Conservation (phyloP, 2,797 vertebrate species). For the Darevskia nairensis region DNA sequence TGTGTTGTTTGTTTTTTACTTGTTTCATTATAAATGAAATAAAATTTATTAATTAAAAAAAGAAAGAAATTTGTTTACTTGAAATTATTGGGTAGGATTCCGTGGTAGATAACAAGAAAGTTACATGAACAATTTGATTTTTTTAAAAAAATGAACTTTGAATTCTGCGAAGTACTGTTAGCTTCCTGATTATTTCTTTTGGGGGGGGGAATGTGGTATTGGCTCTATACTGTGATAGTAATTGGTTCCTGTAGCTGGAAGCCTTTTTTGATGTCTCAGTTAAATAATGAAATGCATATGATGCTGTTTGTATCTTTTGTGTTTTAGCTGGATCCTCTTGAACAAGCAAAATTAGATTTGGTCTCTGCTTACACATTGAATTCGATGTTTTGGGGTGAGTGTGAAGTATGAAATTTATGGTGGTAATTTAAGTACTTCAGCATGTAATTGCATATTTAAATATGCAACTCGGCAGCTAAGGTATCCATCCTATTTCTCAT, state of each 20-base stretch:
- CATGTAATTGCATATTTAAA: slow-evolving; percentile 40
- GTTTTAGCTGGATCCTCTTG: slow-evolving; percentile 90
- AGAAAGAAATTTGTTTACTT: background rate
- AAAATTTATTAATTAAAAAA: no score
- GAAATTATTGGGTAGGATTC: background rate
- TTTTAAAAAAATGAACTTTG: background rate
- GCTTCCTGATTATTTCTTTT: background rate
- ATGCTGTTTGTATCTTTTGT: slow-evolving; percentile 23
- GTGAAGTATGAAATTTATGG: slow-evolving; percentile 34
- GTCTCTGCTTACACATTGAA: slow-evolving; percentile 94
- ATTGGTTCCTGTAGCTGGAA: background rate
- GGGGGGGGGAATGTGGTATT: background rate
- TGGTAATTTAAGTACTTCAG: slow-evolving; percentile 32
- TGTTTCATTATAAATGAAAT: no score
- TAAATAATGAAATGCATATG: slow-evolving; percentile 19
- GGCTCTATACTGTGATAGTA: background rate
- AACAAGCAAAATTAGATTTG: slow-evolving; percentile 96
- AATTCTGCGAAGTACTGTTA: background rate
- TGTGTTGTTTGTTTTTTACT: no score
- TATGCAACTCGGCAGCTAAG: slow-evolving; percentile 3
- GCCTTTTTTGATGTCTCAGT: background rate
- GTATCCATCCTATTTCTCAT: slow-evolving; percentile 6
- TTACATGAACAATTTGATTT: background rate
- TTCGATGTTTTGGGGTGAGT: slow-evolving; percentile 98
- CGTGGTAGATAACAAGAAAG: background rate